Conservation (phyloP, 1,140 invertebrate genomes). For the Calliopsis andreniformis region DNA sequence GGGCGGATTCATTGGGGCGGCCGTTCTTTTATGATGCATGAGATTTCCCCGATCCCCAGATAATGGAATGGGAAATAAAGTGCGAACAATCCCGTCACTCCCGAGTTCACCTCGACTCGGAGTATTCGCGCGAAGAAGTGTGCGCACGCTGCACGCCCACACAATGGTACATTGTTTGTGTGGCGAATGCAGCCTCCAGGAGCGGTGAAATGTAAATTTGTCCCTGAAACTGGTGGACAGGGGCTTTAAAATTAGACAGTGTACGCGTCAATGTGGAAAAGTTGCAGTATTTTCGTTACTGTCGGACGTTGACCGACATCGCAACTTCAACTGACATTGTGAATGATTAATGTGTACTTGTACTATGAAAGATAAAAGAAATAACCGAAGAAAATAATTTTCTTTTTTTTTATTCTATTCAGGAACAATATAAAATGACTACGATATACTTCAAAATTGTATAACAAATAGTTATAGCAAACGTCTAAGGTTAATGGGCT, state of each 20-base stretch:
- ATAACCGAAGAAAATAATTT: too few relatives aligned
- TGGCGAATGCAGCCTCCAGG: conserved; percentile 14
- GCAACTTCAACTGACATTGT: too few relatives aligned
- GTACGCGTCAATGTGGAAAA: background rate
- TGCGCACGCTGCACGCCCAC: conserved; percentile 4
- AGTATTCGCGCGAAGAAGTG: conserved; percentile 33
- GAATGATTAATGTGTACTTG: too few relatives aligned
- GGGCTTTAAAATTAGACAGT: conserved; percentile 25
- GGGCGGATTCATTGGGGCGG: conserved; percentile 50
- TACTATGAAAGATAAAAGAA: too few relatives aligned
- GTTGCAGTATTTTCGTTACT: background rate
- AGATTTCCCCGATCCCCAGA: conserved; percentile 56
- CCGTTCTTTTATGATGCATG: conserved; percentile 62
- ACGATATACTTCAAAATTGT: too few relatives aligned
- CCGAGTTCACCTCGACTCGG: conserved; percentile 19
- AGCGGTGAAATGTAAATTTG: conserved; percentile 10
- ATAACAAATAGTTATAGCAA: too few relatives aligned
- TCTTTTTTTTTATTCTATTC: too few relatives aligned
- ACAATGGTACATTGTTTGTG: conserved; percentile 28
- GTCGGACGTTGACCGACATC: too few relatives aligned
- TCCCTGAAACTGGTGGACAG: background rate
- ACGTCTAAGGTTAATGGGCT: too few relatives aligned
- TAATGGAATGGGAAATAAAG: conserved; percentile 64
- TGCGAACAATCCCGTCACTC: conserved; percentile 61
- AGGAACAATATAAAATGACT: too few relatives aligned